Conservation (phyloP, 2,113 vertebrate species). For the Eira barbara region DNA sequence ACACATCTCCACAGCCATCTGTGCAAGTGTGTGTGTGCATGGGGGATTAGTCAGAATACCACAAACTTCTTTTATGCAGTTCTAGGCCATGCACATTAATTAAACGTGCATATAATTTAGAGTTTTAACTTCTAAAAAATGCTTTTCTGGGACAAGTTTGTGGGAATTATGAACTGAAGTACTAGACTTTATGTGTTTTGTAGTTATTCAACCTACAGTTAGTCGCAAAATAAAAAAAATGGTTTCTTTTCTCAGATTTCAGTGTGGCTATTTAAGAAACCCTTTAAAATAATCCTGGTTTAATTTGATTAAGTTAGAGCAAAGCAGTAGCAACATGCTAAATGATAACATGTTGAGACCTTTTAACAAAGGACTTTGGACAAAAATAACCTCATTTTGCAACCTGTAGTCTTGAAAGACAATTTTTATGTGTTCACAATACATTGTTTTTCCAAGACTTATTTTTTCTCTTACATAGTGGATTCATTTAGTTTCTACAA, state of each 20-base stretch:
- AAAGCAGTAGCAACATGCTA: background rate
- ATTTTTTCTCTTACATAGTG: background rate
- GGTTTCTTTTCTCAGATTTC: background rate
- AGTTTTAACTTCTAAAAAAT: slow-evolving; percentile 43
- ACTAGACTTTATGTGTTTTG: background rate
- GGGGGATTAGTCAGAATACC: background rate
- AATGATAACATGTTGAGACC: background rate
- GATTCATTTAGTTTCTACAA: slow-evolving; percentile 18
- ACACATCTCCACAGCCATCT: background rate
- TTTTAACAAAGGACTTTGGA: background rate
- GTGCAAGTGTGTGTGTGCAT: background rate
- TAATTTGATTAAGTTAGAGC: background rate
- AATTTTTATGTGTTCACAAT: background rate
- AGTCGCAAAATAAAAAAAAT: background rate
- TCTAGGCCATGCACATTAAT: background rate
- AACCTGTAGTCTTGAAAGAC: slow-evolving; percentile 6
- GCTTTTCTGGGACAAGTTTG: slow-evolving; percentile 2
- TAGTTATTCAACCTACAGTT: background rate
- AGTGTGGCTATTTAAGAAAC: background rate
- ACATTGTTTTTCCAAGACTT: background rate
- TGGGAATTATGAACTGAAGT: background rate
- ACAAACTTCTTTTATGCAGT: background rate
- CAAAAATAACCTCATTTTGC: slow-evolving; percentile 10
- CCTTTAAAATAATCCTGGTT: background rate
- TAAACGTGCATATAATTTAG: slow-evolving; percentile 32